phyloP scores from a whole-genome alignment of 2,797 vertebrate genomes.

The Pogoniulus pusillus region DNA sequence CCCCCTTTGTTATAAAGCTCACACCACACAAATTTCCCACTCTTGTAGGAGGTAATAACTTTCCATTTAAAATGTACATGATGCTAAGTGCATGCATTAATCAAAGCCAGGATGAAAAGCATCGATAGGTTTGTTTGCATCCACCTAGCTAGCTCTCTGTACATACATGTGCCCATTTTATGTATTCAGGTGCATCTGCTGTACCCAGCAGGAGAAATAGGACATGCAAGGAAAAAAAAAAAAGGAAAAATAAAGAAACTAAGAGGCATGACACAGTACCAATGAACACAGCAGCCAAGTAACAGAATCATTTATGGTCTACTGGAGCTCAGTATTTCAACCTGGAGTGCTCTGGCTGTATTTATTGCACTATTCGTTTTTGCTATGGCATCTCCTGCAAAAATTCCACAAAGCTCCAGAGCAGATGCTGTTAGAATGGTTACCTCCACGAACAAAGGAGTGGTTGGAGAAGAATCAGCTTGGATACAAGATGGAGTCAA shows the following conservation, averaged over 20 bases:
- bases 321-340: neutral
- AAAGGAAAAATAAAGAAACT: neutral
- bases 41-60: neutral
- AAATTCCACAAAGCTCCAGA: neutral
- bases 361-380: slow-evolving; percentile 12
- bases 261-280: neutral
- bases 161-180: neutral
- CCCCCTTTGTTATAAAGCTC: neutral
- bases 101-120: neutral
- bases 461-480: neutral
- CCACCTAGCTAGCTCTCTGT: neutral
- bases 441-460: neutral
- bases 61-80: neutral
- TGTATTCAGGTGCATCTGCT: neutral
- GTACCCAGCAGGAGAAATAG: neutral
- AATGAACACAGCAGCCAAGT: neutral
- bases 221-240: neutral
- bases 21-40: neutral
- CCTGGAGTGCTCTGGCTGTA: neutral
- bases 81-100: neutral
- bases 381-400: neutral
- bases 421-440: neutral
- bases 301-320: neutral
- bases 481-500: slow-evolving; percentile 64
- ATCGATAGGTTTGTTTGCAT: neutral